Conservation (phyloP, 1,140 invertebrate species). For the Palaemon carinicauda region DNA sequence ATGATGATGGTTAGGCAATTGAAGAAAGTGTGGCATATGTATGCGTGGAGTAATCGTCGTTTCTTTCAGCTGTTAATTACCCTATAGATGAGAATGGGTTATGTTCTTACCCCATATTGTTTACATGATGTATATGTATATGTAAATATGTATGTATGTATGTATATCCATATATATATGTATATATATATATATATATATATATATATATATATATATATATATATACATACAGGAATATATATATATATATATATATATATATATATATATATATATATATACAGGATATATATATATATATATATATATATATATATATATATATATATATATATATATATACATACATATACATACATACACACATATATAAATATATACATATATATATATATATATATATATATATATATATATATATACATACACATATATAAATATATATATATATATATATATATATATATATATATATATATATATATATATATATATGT, state of each 20-base stretch:
- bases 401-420: slow-evolving; percentile 2
- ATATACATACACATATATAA: neutral
- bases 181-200: no score
- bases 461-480: neutral
- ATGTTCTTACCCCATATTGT: no score
- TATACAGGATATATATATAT: neutral
- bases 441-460: neutral
- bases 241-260: slow-evolving; percentile 2
- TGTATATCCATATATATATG: no score
- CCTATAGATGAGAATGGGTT: no score
- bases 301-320: neutral
- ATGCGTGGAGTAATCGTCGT: no score
- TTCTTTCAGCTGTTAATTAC: no score
- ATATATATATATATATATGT: neutral
- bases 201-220: neutral
- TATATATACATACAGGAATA: neutral
- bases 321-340: neutral
- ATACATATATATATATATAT: neutral
- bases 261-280: slow-evolving; percentile 2
- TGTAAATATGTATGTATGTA: no score
- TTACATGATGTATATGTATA: no score
- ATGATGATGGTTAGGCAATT: no score
- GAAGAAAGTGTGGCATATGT: no score
- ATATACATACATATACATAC: neutral
- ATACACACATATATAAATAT: neutral